Conservation (phyloP, 2,888 invertebrate genomes). For the Apantesis nais region DNA sequence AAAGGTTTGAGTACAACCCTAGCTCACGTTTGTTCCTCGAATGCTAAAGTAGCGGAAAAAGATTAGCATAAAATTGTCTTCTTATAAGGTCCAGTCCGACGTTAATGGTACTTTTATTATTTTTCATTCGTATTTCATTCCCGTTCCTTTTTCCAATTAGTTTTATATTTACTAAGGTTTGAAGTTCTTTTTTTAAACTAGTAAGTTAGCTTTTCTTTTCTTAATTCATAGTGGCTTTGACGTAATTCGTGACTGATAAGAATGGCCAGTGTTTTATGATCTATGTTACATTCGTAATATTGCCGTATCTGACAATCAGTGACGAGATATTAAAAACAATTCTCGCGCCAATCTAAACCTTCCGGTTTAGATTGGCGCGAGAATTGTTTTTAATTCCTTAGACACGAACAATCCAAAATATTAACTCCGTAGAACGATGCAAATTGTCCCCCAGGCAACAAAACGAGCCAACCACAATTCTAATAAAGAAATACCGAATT, state of each 20-base stretch:
- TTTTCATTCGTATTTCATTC: conserved; percentile 47
- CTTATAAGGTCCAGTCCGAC: conserved; percentile 66
- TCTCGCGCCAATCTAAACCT: conserved; percentile 15
- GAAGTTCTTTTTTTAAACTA: conserved; percentile 34
- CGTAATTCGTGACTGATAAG: neutral
- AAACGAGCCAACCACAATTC: conserved; percentile 54
- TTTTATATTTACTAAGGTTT: conserved; percentile 35
- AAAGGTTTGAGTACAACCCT: conserved; percentile 49
- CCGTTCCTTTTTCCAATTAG: conserved; percentile 46
- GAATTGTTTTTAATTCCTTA: conserved; percentile 13
- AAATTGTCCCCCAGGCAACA: conserved; percentile 52
- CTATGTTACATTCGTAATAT: neutral
- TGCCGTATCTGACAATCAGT: neutral
- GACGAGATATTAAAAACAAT: neutral
- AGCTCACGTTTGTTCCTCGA: conserved; percentile 67
- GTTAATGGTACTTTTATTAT: conserved; percentile 57
- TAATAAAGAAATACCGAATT: conserved; percentile 81
- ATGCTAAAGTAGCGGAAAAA: conserved; percentile 80
- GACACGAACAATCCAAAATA: conserved; percentile 35
- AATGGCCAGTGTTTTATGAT: neutral
- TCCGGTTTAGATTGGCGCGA: conserved; percentile 13
- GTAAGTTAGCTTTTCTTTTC: neutral
- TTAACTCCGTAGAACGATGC: conserved; percentile 40
- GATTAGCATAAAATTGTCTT: conserved; percentile 83
- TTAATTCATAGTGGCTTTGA: neutral